Evolutionary conservation across 2,113 vertebrate species (phyloP).

Genomic region (Sterrhoptilus dennistouni): DNA sequence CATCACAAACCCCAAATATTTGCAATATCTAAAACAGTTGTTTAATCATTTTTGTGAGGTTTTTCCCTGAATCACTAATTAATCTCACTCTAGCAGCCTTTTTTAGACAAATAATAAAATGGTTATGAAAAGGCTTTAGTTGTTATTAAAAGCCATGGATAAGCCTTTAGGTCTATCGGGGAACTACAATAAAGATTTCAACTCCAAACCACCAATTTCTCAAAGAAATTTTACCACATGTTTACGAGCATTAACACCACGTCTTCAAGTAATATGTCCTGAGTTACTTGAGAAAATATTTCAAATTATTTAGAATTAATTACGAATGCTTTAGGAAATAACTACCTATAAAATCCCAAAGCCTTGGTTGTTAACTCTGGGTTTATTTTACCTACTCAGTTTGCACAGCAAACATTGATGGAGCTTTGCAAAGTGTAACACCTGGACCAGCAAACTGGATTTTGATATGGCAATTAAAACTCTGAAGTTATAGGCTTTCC

Average conservation of each 20-base stretch:
- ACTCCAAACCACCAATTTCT: background rate
- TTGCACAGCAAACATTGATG: background rate
- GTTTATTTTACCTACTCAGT: background rate
- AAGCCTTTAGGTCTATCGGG: background rate
- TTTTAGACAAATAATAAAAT: background rate
- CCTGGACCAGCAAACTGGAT: background rate
- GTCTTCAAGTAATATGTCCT: background rate
- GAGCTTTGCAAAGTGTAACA: background rate
- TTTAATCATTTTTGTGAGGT: background rate
- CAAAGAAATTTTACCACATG: background rate
- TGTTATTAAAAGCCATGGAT: background rate
- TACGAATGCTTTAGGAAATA: background rate
- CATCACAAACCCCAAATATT: background rate
- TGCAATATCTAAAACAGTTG: background rate
- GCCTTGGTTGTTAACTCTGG: background rate
- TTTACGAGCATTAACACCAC: background rate
- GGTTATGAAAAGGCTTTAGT: background rate
- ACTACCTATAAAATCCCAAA: background rate
- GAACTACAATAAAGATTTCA: background rate
- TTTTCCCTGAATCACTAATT: background rate
- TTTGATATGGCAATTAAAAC: background rate
- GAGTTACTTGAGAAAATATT: background rate
- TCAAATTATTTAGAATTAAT: background rate
- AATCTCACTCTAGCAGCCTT: background rate
- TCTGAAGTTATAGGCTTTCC: background rate